Conservation (phyloP, 2,888 invertebrate genomes). For the Mythimna ferrago region DNA sequence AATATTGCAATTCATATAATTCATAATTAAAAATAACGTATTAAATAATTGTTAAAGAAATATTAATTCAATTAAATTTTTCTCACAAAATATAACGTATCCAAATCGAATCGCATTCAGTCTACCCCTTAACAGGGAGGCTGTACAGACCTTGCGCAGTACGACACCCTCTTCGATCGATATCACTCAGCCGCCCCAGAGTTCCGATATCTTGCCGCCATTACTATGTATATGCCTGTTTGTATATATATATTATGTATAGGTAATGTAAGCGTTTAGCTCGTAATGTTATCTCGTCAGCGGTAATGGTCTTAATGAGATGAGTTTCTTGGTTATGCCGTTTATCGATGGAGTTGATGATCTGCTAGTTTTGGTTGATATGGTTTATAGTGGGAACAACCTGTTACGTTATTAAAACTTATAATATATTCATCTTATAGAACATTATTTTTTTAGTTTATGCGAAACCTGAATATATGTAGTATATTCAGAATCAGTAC, state of each 20-base stretch:
- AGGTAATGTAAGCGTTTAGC: slow-evolving; percentile 21
- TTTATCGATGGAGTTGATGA: too few relatives aligned
- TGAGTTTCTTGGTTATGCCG: not conserved
- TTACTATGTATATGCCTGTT: slow-evolving; percentile 26
- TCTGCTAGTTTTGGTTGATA: not conserved
- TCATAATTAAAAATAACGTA: too few relatives aligned
- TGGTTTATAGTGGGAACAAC: not conserved
- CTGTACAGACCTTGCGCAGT: slow-evolving; percentile 82
- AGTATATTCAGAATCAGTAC: too few relatives aligned
- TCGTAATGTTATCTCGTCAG: slow-evolving; percentile 30
- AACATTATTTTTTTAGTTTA: too few relatives aligned
- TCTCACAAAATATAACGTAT: not conserved
- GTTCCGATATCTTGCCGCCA: slow-evolving; percentile 50
- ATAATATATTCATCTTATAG: too few relatives aligned
- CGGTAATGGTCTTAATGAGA: slow-evolving; percentile 20
- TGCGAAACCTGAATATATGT: too few relatives aligned
- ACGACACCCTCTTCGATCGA: slow-evolving; percentile 70
- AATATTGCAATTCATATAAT: too few relatives aligned
- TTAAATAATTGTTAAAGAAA: too few relatives aligned
- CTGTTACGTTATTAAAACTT: not conserved
- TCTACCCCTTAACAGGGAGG: slow-evolving; percentile 80
- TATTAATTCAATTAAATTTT: too few relatives aligned
- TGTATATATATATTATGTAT: not conserved
- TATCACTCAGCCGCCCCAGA: slow-evolving; percentile 60
- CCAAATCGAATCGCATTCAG: not conserved